Evolutionary conservation across 2,797 vertebrate species (phyloP), one percentile per base, ranked within the genome.

Genomic region (Agapornis canus): DNA sequence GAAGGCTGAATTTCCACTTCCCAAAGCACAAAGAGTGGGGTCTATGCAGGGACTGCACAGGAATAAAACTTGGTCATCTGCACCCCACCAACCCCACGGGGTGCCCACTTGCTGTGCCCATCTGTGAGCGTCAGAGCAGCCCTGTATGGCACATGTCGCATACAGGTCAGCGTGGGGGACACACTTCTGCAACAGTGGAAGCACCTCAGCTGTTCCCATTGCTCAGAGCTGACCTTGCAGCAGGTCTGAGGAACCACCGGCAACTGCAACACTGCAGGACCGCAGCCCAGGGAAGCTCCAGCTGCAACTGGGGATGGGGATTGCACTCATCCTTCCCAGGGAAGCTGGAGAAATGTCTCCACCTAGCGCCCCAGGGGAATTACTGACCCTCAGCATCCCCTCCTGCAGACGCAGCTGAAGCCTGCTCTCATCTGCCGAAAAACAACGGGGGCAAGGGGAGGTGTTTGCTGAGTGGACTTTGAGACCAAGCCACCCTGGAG

Each of bases 141-240:
- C 14, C 15, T 2, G 9, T n/a, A 6, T 21, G 42, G n/a, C 8
- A 1, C 11, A 16, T 11, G 13, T 42, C 18, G 9, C 8, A 13
- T 29, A 29, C 35, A 26, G 13, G 6, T 26, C 13, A 4, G 12
- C 42, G 48, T 37, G 11, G 20, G 21, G 11, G 40, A 71, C 59
- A 39, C 1, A 5, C 6, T 32, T 1, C 2, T 59, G 48, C 32
- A 47, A 21, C 61, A 51, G 25, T 8, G 7, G 4, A 32, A 81
- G 45, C 13, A 31, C 3, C 17, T 14, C 7, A 4, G 52, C 12
- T 72, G n/a, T 35, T 78, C 52, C 21, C 25, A 14, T 27, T 42
- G 39, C 56, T 82, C 20, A 7, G 45, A 13, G 9, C 29, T 56
- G 42, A 60, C 19, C 22, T 31, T 37, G 42, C 7, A 2, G 39